These are phyloP conservation scores for Plebejus melissa DNA, from an alignment of 2,888 invertebrate genomes.

Conservation along the genomic window DNA sequence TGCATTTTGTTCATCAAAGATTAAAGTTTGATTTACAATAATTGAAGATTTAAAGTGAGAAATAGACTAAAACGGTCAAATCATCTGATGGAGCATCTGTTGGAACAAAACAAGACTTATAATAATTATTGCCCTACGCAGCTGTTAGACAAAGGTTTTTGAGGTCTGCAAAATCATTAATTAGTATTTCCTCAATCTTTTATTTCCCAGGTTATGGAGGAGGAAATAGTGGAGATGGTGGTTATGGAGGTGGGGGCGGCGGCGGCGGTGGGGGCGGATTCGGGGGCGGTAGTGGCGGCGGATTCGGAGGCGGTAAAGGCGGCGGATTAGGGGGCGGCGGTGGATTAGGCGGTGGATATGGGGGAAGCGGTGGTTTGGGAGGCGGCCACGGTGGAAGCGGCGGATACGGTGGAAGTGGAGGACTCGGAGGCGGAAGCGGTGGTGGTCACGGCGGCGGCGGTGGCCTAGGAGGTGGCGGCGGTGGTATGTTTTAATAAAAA, in stretches of 20 bases:
- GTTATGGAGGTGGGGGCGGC: conserved; percentile 44
- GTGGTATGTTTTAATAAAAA: conserved; percentile 29
- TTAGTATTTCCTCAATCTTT: neutral
- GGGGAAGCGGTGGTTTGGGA: conserved; percentile 38
- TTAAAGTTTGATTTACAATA: too few species aligned
- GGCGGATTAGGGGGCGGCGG: conserved; percentile 37
- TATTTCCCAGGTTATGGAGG: conserved; percentile 15
- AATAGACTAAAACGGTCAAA: too few species aligned
- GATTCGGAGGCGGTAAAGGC: conserved; percentile 38
- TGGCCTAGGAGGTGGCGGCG: conserved; percentile 37
- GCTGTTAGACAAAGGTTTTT: neutral
- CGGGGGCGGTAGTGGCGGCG: conserved; percentile 41
- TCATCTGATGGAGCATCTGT: too few species aligned
- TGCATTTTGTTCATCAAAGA: too few species aligned
- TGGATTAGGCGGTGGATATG: conserved; percentile 36
- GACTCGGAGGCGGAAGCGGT: conserved; percentile 37
- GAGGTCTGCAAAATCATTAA: neutral
- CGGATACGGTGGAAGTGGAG: conserved; percentile 43
- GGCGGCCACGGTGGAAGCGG: conserved; percentile 41
- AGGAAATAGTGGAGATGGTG: conserved; percentile 34
- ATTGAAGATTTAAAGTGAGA: too few species aligned
- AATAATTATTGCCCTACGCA: too few species aligned
- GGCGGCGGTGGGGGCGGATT: conserved; percentile 44
- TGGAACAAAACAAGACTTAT: too few species aligned
- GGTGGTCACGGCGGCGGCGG: conserved; percentile 39